Base-by-base conservation (phyloP, 2,888 invertebrate genomes). In the Trachelus tabidus region DNA sequence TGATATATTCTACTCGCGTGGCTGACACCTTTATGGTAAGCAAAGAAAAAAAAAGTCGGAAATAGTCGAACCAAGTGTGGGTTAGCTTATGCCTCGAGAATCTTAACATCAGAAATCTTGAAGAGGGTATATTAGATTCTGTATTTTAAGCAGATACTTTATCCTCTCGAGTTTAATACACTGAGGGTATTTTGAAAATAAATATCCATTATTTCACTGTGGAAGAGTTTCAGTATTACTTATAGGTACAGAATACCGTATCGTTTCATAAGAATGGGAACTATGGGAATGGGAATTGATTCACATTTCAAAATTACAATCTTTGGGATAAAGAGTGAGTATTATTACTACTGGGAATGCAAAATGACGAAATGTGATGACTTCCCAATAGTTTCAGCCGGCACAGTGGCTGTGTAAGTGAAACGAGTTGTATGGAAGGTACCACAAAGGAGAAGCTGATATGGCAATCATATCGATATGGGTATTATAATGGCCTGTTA, bases 401-500 rank as follows among this genome's bases (percentile, higher is more conserved):
- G 23, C 40, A 6, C 40, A 56, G 9, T 23, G 40, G 23, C 40
- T 56, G 40, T 56, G 15, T 56, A 56, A 56, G 23, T 56, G 23
- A 56, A 56, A 56, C 6, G 40, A 23, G 40, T 23, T 56, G 6
- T 6, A 23, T 56, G 23, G 15, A 0, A 23, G 4, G 11, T 30
- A 33, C 31, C 15, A 30, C 31, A 71, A 30, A 71, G 31, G 31
- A 30, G 12, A 33, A 9, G 71, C 71, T 33, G 71, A 71, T 71
- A 71, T 15, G 15, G 71, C 71, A 30, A 33, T 15, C 71, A 33
- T 71, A 33, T 33, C 33, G 71, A 71, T 71, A 33, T 30, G 33
- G 15, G 68, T 37, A 78, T 78, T 75, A 75, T 78, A 78, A 78
- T 73, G 78, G 76, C 75, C 78, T 75, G 78, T 78, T 78, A 76